Base-by-base conservation (phyloP, 1,140 invertebrate genomes). In the Meloidogyne floridensis region DNA sequence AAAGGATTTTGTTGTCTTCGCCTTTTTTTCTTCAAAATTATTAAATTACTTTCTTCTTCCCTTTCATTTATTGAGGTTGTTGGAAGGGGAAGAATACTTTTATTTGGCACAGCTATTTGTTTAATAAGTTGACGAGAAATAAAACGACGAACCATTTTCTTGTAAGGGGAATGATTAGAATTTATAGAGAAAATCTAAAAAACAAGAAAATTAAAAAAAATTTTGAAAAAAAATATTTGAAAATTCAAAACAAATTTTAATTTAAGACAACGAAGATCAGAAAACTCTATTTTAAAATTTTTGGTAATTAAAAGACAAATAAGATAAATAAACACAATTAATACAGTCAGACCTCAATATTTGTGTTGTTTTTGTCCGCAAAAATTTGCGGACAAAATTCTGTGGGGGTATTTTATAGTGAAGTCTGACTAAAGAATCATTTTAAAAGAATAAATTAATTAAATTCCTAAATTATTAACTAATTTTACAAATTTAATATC, bases 401-500 rank as follows among this genome's bases (percentile, higher is more conserved):
- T 32, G 32, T 32, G 32, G 32, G 32, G 32, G 32, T 32, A 32
- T 32, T 32, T 32, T 32, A 32, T 32, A 32, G 32, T 32, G 32
- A 32, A 32, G 32, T 32, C 32, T 32, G 32, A 32, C 32, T 32
- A 32, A 32, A 32, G 32, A 32, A 32, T 32, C 32, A 32, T 32
- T 51, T 51, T 42, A 77, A 65, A 65, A 71, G 18, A 79, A 43
- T 53, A 72, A 72, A 18, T 42, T 75, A 47, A 43, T 32, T 51
- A 4, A 4, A n/a, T 10, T 53, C 6, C 32, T 65, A 13, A 11
- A 5, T 65, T n/a, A 59, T 3, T 15, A 15, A n/a, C n/a, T n/a
- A 13, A 15, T 65, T 65, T 65, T 65, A n/a, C 1, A 18, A 65
- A 13, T 65, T 65, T 82, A 95, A 90, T 96, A 96, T 75, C 94